A percentile compares a stretch with the other conserved stretches of the same genome.
These are phyloP conservation scores for Lepus townsendii DNA, from an alignment of 2,797 vertebrate species.

Conservation along the genomic window DNA sequence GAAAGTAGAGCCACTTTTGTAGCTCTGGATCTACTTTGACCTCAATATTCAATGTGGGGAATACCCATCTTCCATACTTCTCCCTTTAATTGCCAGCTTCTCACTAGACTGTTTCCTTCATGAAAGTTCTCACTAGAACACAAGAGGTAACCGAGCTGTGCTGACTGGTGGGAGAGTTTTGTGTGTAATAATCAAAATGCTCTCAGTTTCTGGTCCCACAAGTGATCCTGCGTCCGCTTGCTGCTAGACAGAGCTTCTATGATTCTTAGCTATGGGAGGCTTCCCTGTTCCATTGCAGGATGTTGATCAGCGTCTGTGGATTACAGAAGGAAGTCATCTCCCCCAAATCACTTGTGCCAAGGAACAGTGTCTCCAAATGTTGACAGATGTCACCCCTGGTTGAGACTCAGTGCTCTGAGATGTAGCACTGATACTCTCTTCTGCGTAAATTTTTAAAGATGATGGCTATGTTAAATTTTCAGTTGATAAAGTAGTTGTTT, in stretches of 20 bases:
- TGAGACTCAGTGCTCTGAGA: background rate
- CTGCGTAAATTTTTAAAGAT: background rate
- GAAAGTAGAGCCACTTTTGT: background rate
- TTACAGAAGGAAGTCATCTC: background rate
- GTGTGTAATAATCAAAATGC: background rate
- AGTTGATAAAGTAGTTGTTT: conserved; percentile 31
- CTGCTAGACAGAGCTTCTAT: background rate
- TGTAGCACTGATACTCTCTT: background rate
- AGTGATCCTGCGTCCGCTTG: background rate
- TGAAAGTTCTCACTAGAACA: background rate
- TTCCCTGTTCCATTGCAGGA: background rate
- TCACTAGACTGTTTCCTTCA: background rate
- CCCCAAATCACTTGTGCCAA: background rate
- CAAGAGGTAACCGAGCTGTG: background rate
- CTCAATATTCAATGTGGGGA: background rate
- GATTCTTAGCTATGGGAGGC: too few relatives aligned
- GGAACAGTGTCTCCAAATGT: background rate
- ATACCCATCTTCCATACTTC: background rate
- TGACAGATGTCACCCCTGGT: background rate
- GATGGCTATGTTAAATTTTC: background rate
- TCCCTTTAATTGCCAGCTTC: background rate
- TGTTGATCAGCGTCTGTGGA: background rate
- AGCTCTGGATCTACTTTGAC: conserved; percentile 17
- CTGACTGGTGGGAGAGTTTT: background rate
- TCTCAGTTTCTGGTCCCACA: conserved; percentile 26